Evolutionary conservation across 2,888 invertebrate genomes (phyloP).

Genomic region (Drosophila stalkeri): DNA sequence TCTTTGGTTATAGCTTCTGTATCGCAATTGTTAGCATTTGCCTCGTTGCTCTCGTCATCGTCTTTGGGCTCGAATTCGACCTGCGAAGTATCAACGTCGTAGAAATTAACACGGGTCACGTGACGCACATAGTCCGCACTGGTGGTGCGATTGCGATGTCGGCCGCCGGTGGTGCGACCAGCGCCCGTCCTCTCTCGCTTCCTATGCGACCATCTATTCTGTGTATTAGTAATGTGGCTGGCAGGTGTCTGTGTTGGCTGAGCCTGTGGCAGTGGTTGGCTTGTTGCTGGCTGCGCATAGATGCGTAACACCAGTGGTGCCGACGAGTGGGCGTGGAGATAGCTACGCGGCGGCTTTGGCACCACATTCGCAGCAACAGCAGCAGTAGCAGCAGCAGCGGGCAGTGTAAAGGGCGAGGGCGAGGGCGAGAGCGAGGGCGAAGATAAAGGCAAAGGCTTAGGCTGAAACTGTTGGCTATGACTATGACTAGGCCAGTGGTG

Average conservation of each 20-base stretch:
- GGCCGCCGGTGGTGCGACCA: not conserved
- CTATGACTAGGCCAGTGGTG: constrained; percentile 70
- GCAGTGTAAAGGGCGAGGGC: constrained; percentile 7
- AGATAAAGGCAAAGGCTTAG: constrained; percentile 12
- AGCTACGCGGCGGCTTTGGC: constrained; percentile 83
- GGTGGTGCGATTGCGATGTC: constrained; percentile 9
- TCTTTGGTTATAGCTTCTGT: constrained; percentile 95
- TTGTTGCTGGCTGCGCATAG: constrained; percentile 40
- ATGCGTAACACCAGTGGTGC: constrained; percentile 60
- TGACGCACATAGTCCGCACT: constrained; percentile 83
- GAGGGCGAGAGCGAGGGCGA: constrained; percentile 6
- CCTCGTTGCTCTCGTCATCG: constrained; percentile 87
- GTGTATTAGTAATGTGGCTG: constrained; percentile 17
- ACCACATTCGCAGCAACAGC: constrained; percentile 71
- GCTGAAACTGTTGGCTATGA: constrained; percentile 55
- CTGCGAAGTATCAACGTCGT: constrained; percentile 86
- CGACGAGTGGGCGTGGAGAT: constrained; percentile 29
- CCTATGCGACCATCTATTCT: constrained; percentile 3
- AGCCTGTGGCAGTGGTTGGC: constrained; percentile 25
- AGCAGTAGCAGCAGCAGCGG: constrained; percentile 17
- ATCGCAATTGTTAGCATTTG: constrained; percentile 91
- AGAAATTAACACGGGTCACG: constrained; percentile 86
- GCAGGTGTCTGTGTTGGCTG: constrained; percentile 25
- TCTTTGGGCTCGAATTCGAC: constrained; percentile 86
- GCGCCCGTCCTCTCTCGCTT: not conserved